Base-by-base conservation (phyloP, 2,113 vertebrate species). In the Heterochromis multidens region DNA sequence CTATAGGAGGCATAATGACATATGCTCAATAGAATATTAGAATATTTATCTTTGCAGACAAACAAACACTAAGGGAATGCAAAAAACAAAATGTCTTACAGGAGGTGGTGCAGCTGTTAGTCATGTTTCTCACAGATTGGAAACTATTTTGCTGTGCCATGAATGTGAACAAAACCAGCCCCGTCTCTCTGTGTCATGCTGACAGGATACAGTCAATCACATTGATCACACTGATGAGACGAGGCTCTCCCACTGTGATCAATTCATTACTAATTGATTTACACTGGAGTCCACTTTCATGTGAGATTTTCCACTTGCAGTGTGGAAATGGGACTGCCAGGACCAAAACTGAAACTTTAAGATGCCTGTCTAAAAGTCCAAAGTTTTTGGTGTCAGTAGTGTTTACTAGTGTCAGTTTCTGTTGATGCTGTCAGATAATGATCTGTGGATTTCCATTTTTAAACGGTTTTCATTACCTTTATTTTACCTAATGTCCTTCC, bases 221-320 rank as follows among this genome's bases (percentile, higher is more conserved):
- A 83, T 84, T 1, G 79, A 92, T 72, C 27, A 0, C 87, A 31
- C 17, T 6, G 40, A 52, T n/a, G 46, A 33, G 23, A 33, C 77
- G 17, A 59, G 77, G 62, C 74, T 57, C 70, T 81, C 23, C 33
- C 59, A 35, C 82, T 78, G 61, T 40, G 31, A 77, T 84, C 77
- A 58, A 81, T 57, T 77, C 84, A 25, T 46, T 19, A 35, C 43
- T 3, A 33, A 85, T 83, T 52, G 87, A 87, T 79, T 72, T 3
- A 17, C 56, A 43, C 37, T 77, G 60, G 13, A 43, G 12, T 62
- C 23, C 59, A 19, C 40, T 16, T 56, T 61, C 60, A 60, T n/a
- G 74, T 10, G 23, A 35, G 16, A 40, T 23, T 27, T 33, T 74
- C 7, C 80, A 79, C 11, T 29, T 86, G 88, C 79, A 33, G 29